Base-by-base conservation (phyloP, 2,113 vertebrate genomes). In the Austrofundulus limnaeus region DNA sequence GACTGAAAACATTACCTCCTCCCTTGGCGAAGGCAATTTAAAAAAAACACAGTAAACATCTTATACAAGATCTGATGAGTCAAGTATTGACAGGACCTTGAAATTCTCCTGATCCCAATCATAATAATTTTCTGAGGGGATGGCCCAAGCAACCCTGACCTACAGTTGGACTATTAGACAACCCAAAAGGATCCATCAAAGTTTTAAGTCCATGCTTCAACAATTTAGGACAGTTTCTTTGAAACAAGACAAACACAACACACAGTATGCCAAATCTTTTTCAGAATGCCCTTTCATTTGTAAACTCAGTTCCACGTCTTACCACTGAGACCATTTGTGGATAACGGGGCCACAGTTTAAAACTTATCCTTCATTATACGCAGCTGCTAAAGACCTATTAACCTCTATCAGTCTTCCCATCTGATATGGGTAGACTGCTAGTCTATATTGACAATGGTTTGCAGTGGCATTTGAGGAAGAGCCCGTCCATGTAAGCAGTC, bases 391-490 rank as follows among this genome's bases (percentile, higher is more conserved):
- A 53, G 2, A 82, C 69, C 82, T 63, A 84, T 86, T 87, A 88
- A 80, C 81, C 80, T 54, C 84, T 2, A 82, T 90, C 88, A 81
- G 73, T 88, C 87, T 82, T 67, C 58, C 64, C 75, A 87, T 90
- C 88, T 82, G 88, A 88, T 88, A 87, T 16, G 59, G 76, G 57
- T 51, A 72, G 87, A 89, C 81, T 78, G 74, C 83, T 87, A 55
- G 84, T 90, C 88, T 78, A 84, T 87, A 85, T 62, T 21, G 46
- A 81, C 88, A 80, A 82, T 62, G 65, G 64, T 81, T 61, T 66
- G 62, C 78, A 70, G 75, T 85, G 89, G 85, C 88, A 85, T 84
- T 82, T 85, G 81, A 87, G 88, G 90, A 91, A 90, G 85, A 87
- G 78, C 85, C 84, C 73, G 37, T 85, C 83, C 85, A 83, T 88